Base-by-base conservation (phyloP, 1,140 invertebrate species). In the Maconellicoccus hirsutus region DNA sequence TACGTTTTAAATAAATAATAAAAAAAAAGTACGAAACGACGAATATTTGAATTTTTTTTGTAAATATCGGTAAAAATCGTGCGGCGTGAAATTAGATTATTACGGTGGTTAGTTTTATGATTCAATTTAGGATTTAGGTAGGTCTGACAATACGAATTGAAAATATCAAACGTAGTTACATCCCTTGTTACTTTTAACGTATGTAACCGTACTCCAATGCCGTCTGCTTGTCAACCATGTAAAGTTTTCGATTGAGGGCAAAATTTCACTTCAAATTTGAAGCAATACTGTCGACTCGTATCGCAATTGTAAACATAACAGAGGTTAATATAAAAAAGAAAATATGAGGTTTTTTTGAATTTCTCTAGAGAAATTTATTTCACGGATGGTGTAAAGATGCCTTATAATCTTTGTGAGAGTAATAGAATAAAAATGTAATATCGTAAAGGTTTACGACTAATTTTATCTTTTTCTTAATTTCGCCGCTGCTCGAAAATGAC, bases 381-480 rank as follows among this genome's bases (percentile, higher is more conserved):
- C 42, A 16, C n/a, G 12, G 42, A 52, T 19, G n/a, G n/a, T 52
- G 42, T 52, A 52, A 52, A 19, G n/a, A 16, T 52, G 42, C 6
- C 42, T 52, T 52, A 52, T 52, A 52, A 52, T 52, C 12, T 52
- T 52, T 12, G 6, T 3, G n/a, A 52, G 42, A 8, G 42, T 52
- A 52, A 52, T 52, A 52, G 42, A 52, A 52, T 52, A 52, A 52
- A 52, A 52, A 52, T 52, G 6, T 19, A 19, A 52, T 52, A 52
- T 52, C 42, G 42, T 52, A 52, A 52, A 52, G 42, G n/a, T 52
- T 52, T 52, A 52, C 42, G 42, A 52, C n/a, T 52, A 52, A 52
- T 52, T 52, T 52, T 52, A 52, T 52, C 42, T 52, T 52, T 19
- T 52, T 52, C 42, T 52, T 52, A 52, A 52, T 52, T 33, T 52